Evolutionary conservation across 2,888 invertebrate species (phyloP).

Genomic region (Phania funesta): DNA sequence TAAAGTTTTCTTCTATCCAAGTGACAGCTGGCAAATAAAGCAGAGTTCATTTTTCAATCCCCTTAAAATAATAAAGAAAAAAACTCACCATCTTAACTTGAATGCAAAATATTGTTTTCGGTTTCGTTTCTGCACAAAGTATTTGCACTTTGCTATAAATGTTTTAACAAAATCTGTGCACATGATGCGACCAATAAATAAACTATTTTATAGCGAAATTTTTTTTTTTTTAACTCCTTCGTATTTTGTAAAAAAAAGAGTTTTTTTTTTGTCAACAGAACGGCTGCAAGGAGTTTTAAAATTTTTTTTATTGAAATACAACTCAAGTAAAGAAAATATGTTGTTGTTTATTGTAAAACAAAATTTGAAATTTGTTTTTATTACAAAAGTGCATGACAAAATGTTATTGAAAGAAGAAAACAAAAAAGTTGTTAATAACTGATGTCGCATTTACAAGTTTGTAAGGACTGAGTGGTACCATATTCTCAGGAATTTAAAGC

Average conservation of each 20-base stretch:
- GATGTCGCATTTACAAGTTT: not conserved
- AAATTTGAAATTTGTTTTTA: not conserved
- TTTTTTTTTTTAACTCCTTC: not conserved
- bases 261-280: not conserved
- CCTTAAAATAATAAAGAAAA: not conserved
- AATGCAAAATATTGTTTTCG: slow-evolving; percentile 27
- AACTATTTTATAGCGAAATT: not conserved
- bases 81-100: not conserved
- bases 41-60: not conserved
- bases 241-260: not conserved
- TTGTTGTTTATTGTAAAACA: not conserved
- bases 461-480: not conserved
- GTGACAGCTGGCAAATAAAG: slow-evolving; percentile 26
- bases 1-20: slow-evolving; percentile 39
- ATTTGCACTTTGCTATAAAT: not conserved
- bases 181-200: slow-evolving; percentile 31
- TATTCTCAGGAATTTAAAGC: no score
- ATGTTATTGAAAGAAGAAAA: not conserved
- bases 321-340: not conserved
- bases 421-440: not conserved
- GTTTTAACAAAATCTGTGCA: not conserved
- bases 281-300: slow-evolving; percentile 2
- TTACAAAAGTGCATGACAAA: not conserved
- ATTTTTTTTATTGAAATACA: not conserved
- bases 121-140: not conserved